A percentile compares a stretch with the other conserved stretches of the same genome.
phyloP scores from a whole-genome alignment of 2,888 invertebrate species.

The Arenicola marina region DNA sequence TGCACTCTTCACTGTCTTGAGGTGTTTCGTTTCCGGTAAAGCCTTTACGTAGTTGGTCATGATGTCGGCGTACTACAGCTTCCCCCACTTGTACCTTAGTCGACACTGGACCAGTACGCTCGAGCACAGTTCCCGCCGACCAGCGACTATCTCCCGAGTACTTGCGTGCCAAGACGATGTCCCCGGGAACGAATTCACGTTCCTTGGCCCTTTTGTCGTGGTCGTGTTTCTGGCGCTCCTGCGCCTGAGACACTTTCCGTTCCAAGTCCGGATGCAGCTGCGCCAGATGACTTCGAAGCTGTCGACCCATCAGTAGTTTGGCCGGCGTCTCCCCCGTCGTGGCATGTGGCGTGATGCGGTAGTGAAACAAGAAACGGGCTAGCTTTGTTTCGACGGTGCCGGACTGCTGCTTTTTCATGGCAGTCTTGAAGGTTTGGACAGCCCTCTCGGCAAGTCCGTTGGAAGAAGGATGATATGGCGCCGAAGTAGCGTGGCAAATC shows the following conservation, averaged over 20 bases:
- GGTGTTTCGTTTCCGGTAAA: too few relatives aligned
- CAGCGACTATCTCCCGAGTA: too few relatives aligned
- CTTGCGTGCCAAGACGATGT: not conserved
- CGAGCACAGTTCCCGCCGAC: too few relatives aligned
- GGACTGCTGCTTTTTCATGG: not conserved
- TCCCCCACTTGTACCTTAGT: too few relatives aligned
- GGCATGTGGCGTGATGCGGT: slow-evolving; percentile 6
- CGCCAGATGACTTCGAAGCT: not conserved
- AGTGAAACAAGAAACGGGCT: not conserved
- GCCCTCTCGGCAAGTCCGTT: slow-evolving; percentile 8
- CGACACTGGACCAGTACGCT: too few relatives aligned
- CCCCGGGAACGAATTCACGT: not conserved
- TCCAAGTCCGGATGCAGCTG: not conserved
- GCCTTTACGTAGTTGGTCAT: too few relatives aligned
- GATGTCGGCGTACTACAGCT: too few relatives aligned
- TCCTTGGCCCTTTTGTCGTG: not conserved
- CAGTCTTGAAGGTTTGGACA: slow-evolving; percentile 3
- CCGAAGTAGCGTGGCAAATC: not conserved
- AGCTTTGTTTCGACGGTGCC: not conserved
- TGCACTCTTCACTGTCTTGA: too few relatives aligned
- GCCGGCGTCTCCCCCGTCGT: not conserved
- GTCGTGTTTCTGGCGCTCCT: not conserved
- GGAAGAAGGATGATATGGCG: slow-evolving; percentile 4
- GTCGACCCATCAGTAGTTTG: slow-evolving; percentile 2
- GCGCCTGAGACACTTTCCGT: not conserved